Evolutionary conservation across 2,797 vertebrate genomes (phyloP), one percentile per base, ranked within the genome.

Genomic region (Denticeps clupeoides): DNA sequence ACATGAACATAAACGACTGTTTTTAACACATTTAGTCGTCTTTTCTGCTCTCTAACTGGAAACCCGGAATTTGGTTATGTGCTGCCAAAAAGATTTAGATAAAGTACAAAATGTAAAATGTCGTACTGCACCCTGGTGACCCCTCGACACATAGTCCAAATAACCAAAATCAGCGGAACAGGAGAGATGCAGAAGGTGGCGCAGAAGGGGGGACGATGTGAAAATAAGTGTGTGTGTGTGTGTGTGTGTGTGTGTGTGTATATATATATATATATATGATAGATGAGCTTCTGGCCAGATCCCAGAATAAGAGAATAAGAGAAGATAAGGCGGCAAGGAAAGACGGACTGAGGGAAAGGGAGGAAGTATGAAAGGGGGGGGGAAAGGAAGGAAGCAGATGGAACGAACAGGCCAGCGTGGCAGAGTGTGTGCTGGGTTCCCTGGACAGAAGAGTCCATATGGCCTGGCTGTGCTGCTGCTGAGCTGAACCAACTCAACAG

Each of bases 361-460:
- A 32, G 56, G 44, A 26, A 62, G 55, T 46, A 51, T 60, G 37
- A 45, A 55, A 54, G 59, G 46, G 51, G 59, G 65, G 58, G 53
- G 51, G 45, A 66, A 58, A 55, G 58, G 66, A 57, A 60, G 55
- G 60, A 57, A 63, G 56, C 78, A 78, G 79, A 77, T 79, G 75
- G 78, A 78, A 66, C 62, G 62, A 75, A 69, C 64, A 75, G 64
- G 71, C 73, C 67, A 77, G 73, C 63, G 69, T 70, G 80, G 75
- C 65, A 80, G 79, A 79, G 75, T 77, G 74, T 70, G 79, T 77
- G 75, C 78, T 79, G 75, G 73, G 71, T 73, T 82, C 77, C 77
- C 78, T 71, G 78, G 79, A 79, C 76, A 75, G 77, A 28, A 62
- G 53, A 40, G 54, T 77, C 81, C 81, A 83, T 82, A 83, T 83